phyloP scores from a whole-genome alignment of 2,113 vertebrate genomes.

The Pristiophorus japonicus region DNA sequence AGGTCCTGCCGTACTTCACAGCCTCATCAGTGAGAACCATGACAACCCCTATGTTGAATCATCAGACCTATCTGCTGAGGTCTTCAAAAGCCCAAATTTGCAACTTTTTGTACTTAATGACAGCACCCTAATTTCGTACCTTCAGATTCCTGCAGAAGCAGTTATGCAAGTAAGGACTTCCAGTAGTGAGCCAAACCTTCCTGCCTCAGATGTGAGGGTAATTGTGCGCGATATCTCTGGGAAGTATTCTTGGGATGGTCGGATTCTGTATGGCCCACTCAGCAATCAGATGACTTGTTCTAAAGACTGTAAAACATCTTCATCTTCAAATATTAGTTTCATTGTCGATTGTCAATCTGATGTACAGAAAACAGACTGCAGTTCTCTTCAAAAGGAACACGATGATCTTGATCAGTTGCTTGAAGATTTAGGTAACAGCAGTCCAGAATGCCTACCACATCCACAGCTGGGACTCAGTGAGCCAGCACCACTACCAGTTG shows the following conservation, averaged over 20 bases:
- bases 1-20: conserved; percentile 86
- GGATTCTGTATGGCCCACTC: conserved; percentile 73
- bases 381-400: conserved; percentile 55
- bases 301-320: not conserved
- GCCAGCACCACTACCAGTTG: conserved; percentile 69
- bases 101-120: conserved; percentile 96
- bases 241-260: conserved; percentile 93
- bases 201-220: conserved; percentile 77
- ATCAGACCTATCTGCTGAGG: conserved; percentile 82
- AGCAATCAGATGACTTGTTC: conserved; percentile 49
- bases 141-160: conserved; percentile 69
- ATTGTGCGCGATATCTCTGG: conserved; percentile 94
- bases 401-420: conserved; percentile 77
- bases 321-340: conserved; percentile 40
- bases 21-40: conserved; percentile 86
- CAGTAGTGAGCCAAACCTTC: conserved; percentile 42
- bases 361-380: not conserved
- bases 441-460: conserved; percentile 83
- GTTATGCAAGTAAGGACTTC: conserved; percentile 45
- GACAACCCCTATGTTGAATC: conserved; percentile 83
- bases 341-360: conserved; percentile 42
- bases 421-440: conserved; percentile 73
- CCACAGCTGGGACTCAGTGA: conserved; percentile 75
- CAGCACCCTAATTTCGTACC: conserved; percentile 88
- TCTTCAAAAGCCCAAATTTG: conserved; percentile 90